Conservation (phyloP, 1,140 invertebrate species). For the Brachionus paranguensis region DNA sequence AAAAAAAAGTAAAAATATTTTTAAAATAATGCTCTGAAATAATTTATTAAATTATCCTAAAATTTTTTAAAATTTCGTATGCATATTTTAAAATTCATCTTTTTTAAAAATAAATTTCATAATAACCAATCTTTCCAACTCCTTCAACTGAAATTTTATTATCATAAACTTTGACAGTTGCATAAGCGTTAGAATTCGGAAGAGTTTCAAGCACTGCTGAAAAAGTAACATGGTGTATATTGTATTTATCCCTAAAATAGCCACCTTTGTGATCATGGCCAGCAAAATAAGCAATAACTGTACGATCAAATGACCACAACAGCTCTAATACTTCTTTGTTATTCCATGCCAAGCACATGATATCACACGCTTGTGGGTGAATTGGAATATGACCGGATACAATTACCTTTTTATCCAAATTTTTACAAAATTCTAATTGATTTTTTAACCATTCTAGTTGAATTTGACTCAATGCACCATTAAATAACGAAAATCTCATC, state of each 20-base stretch:
- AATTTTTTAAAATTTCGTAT: too few species aligned
- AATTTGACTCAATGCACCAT: constrained; percentile 49
- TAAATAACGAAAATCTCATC: constrained; percentile 49
- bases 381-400: constrained; percentile 49
- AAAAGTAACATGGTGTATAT: constrained; percentile 49
- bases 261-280: constrained; percentile 51
- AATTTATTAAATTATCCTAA: too few species aligned
- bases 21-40: too few species aligned
- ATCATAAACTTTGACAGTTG: constrained; percentile 47
- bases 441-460: constrained; percentile 51
- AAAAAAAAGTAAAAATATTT: too few species aligned
- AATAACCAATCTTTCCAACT: background rate
- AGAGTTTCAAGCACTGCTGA: constrained; percentile 49
- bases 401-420: constrained; percentile 43
- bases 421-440: constrained; percentile 45
- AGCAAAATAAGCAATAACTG: constrained; percentile 47
- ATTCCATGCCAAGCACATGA: constrained; percentile 48
- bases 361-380: constrained; percentile 43
- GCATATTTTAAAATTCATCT: background rate
- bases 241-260: constrained; percentile 45
- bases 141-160: constrained; percentile 43
- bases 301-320: constrained; percentile 43
- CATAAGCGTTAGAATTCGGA: constrained; percentile 46
- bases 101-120: constrained; percentile 12
- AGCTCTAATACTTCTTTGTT: constrained; percentile 47